A percentile compares a stretch with the other conserved stretches of the same genome.
Conservation (phyloP, 2,888 invertebrate species). For the Polymixis flavicincta region DNA sequence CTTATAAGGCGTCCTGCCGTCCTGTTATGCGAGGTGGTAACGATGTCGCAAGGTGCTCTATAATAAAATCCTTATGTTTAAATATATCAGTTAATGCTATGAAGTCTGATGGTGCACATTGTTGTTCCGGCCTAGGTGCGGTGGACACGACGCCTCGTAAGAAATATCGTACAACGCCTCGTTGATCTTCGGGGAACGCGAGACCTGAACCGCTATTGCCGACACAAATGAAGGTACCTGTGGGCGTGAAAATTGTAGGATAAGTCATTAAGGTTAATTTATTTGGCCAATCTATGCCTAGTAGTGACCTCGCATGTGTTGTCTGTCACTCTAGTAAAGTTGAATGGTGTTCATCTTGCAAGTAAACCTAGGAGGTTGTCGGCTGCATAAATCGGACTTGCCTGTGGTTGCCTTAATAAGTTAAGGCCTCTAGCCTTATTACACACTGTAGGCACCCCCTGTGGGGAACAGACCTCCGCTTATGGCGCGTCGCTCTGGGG, state of each 20-base stretch:
- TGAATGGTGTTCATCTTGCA: too few species aligned
- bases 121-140: slow-evolving; percentile 52
- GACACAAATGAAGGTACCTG: slow-evolving; percentile 63
- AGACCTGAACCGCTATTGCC: slow-evolving; percentile 72
- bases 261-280: background rate
- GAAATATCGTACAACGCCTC: slow-evolving; percentile 63
- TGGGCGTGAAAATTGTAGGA: background rate
- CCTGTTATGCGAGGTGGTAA: background rate
- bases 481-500: too few species aligned
- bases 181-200: slow-evolving; percentile 52
- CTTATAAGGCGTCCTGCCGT: background rate
- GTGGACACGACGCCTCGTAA: slow-evolving; percentile 75
- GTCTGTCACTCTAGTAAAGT: too few species aligned
- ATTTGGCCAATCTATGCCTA: background rate
- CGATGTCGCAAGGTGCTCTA: background rate
- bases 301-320: too few species aligned
- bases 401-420: too few species aligned
- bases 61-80: background rate
- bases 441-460: too few species aligned
- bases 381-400: too few species aligned
- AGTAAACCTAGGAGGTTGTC: too few species aligned
- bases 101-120: background rate
- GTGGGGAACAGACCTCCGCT: too few species aligned
- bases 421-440: too few species aligned
- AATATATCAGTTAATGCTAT: background rate